Conservation (phyloP, 2,797 vertebrate species). For the Tokudaia tokunoshimensis region DNA sequence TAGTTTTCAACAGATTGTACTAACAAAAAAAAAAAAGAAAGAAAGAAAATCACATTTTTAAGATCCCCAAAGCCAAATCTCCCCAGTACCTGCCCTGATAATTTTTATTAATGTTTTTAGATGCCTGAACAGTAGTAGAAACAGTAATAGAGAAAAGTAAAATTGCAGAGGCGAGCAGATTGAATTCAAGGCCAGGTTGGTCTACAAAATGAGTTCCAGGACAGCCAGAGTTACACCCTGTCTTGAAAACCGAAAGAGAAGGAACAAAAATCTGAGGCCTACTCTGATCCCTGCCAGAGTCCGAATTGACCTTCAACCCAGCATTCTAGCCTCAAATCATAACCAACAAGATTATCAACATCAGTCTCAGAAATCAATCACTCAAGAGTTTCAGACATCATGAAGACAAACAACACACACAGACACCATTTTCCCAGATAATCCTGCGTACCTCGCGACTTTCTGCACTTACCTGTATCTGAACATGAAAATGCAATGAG, state of each 20-base stretch:
- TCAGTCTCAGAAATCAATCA: neutral
- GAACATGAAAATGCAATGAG: neutral
- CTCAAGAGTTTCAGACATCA: neutral
- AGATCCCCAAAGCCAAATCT: slow-evolving; percentile 17
- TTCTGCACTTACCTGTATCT: neutral
- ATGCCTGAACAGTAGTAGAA: slow-evolving; percentile 18
- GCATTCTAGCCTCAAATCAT: neutral
- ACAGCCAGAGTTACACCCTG: neutral
- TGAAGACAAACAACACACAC: neutral
- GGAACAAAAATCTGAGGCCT: neutral
- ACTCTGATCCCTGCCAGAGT: too few relatives aligned
- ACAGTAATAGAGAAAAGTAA: neutral
- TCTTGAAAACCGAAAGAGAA: neutral
- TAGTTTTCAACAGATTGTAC: slow-evolving; percentile 20
- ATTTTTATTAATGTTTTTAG: neutral
- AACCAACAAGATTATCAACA: neutral
- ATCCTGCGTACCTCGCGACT: neutral
- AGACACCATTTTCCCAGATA: neutral
- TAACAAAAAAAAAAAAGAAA: neutral
- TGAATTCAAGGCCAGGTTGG: neutral
- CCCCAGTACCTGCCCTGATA: neutral
- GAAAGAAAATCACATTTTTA: neutral
- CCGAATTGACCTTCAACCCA: too few relatives aligned
- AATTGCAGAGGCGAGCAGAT: neutral
- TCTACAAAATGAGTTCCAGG: neutral